Conservation (phyloP, 2,113 vertebrate species). For the Phocoena phocoena region DNA sequence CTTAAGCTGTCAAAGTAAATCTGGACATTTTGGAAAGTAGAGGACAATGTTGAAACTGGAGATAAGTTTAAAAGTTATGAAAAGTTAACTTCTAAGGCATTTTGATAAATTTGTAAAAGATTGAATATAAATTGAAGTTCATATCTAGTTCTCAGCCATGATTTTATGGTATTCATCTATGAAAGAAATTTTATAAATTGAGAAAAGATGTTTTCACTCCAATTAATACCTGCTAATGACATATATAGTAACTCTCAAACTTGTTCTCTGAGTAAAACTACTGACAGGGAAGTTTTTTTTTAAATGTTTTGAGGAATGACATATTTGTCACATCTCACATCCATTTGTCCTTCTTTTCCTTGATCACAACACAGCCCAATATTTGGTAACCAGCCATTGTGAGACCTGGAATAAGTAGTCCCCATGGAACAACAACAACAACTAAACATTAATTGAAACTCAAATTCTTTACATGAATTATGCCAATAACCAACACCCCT, state of each 20-base stretch:
- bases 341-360: not conserved
- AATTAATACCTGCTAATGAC: not conserved
- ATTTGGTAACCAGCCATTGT: not conserved
- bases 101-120: not conserved
- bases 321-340: not conserved
- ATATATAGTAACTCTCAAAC: not conserved
- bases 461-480: not conserved
- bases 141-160: not conserved
- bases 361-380: not conserved
- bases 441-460: not conserved
- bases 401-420: not conserved
- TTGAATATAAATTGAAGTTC: not conserved
- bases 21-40: not conserved
- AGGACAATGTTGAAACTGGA: not conserved
- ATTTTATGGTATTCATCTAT: not conserved
- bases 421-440: not conserved
- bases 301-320: not conserved
- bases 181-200: not conserved
- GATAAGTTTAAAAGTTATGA: not conserved
- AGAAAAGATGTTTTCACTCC: not conserved
- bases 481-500: not conserved
- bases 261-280: not conserved
- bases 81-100: constrained; percentile 7
- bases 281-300: not conserved
- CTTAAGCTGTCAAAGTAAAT: constrained; percentile 2